These are phyloP conservation scores for Aldabrachelys gigantea DNA, from an alignment of 2,113 vertebrate genomes.

Conservation along the genomic window DNA sequence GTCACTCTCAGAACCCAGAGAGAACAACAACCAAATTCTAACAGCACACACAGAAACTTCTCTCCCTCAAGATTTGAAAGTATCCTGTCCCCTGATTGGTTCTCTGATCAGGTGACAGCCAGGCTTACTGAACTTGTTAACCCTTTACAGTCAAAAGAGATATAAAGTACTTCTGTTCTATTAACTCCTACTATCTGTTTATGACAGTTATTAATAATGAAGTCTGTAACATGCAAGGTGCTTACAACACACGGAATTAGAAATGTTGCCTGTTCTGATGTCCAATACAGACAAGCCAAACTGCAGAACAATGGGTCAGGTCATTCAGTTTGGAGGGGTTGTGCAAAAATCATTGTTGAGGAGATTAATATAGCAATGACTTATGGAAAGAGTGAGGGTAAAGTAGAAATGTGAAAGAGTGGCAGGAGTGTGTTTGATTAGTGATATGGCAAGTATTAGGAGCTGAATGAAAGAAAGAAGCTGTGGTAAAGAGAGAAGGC, in stretches of 20 bases:
- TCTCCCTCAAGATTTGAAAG: too few species aligned
- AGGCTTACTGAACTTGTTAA: too few species aligned
- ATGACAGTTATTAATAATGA: background rate
- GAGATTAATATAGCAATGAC: background rate
- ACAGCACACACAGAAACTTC: too few species aligned
- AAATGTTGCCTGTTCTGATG: background rate
- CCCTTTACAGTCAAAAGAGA: too few species aligned
- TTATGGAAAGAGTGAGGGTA: background rate
- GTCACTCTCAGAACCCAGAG: too few species aligned
- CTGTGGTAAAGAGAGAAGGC: background rate
- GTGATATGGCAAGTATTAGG: background rate
- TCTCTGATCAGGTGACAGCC: too few species aligned
- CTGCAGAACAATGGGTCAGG: background rate
- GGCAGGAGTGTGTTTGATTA: background rate
- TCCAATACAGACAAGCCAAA: background rate
- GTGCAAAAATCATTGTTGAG: background rate
- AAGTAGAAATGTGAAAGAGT: background rate
- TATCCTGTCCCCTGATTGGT: too few species aligned
- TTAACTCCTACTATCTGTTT: too few species aligned
- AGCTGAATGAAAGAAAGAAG: fast-evolving
- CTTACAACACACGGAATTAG: background rate
- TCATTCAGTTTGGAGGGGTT: background rate
- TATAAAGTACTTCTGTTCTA: too few species aligned
- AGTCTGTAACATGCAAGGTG: background rate
- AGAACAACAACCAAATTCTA: too few species aligned